Conservation (phyloP, 2,113 vertebrate species). For the Gulo gulo region DNA sequence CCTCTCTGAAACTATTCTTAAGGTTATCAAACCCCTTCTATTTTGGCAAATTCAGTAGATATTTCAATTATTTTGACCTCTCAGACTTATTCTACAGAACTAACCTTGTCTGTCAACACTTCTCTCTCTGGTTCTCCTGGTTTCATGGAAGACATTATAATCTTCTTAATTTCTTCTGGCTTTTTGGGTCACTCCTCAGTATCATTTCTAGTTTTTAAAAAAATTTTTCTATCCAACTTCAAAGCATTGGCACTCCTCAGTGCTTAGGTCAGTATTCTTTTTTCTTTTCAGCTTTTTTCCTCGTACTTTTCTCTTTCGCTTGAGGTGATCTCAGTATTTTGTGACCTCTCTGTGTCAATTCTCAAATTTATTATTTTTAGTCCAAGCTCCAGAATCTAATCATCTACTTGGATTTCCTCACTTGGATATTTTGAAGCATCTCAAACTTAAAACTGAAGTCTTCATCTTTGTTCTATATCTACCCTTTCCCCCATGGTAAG, state of each 20-base stretch:
- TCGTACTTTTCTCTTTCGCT: neutral
- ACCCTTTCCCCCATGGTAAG: neutral
- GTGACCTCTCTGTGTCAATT: neutral
- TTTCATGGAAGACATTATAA: neutral
- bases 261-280: neutral
- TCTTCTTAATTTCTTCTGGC: neutral
- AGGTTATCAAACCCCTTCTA: neutral
- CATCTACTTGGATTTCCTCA: neutral
- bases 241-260: neutral
- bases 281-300: neutral
- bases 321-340: neutral
- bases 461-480: neutral
- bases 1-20: neutral
- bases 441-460: neutral
- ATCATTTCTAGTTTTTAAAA: neutral
- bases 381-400: neutral
- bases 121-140: neutral
- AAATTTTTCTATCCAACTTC: neutral
- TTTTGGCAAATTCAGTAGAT: neutral
- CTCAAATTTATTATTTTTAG: neutral
- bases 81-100: neutral
- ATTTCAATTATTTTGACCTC: neutral
- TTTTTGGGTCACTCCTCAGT: neutral
- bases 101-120: neutral
- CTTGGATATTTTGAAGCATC: neutral